Conservation (phyloP, 2,113 vertebrate genomes). For the Piprites chloris region DNA sequence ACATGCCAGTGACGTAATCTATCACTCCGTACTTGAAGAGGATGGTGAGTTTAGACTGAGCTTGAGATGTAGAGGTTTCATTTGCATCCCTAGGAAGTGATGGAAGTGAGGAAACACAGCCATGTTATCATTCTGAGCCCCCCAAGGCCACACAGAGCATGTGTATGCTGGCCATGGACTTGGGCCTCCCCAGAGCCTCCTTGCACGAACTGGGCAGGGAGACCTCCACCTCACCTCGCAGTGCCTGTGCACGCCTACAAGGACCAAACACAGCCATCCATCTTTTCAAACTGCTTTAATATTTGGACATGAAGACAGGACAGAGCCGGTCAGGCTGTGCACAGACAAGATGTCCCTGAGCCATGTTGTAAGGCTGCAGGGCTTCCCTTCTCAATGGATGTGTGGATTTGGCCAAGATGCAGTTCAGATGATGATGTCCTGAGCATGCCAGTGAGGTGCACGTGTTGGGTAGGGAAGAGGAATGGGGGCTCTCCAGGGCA, state of each 20-base stretch:
- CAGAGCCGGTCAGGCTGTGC: conserved; percentile 23
- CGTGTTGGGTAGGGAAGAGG: conserved; percentile 9
- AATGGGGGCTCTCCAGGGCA: background rate
- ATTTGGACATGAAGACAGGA: conserved; percentile 46
- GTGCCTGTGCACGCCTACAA: background rate
- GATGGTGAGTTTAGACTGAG: background rate
- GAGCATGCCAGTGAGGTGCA: conserved; percentile 23
- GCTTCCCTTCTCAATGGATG: conserved; percentile 37
- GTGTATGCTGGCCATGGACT: background rate
- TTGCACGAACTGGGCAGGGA: background rate
- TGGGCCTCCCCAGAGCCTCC: background rate
- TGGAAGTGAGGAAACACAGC: background rate
- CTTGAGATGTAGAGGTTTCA: background rate
- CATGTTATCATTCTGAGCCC: fast-evolving
- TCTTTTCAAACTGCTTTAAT: conserved; percentile 65
- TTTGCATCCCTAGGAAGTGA: background rate
- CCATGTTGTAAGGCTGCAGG: background rate
- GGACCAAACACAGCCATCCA: background rate
- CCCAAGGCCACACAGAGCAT: background rate
- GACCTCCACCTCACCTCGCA: background rate
- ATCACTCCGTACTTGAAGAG: background rate
- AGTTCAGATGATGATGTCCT: conserved; percentile 18
- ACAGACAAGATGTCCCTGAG: conserved; percentile 9
- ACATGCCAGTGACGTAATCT: background rate
- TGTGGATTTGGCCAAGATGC: conserved; percentile 23